Percentiles rank a stretch among this genome's conserved stretches.
phyloP scores from a whole-genome alignment of 2,797 vertebrate species.

The Phataginus tricuspis region DNA sequence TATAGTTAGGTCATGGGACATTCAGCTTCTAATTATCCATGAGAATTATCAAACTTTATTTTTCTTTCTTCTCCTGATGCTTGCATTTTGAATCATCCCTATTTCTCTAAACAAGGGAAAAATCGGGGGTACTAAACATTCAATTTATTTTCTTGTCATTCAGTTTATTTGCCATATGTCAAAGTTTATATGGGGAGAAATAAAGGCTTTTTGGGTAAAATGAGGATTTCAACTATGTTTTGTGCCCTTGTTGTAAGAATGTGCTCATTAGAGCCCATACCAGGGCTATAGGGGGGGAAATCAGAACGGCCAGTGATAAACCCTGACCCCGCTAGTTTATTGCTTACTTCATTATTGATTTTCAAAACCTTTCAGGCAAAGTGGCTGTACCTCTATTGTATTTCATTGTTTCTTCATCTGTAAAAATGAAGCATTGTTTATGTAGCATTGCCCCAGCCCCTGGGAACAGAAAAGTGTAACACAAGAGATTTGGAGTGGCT shows the following conservation, averaged over 20 bases:
- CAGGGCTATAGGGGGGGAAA: not conserved
- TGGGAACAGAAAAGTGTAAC: slow-evolving; percentile 47
- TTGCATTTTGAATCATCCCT: not conserved
- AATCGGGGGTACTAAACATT: not conserved
- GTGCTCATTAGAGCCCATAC: not conserved
- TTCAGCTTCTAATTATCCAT: slow-evolving; percentile 54
- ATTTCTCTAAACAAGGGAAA: not conserved
- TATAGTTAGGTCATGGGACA: slow-evolving; percentile 49
- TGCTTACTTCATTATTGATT: slow-evolving; percentile 63
- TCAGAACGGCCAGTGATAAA: not conserved
- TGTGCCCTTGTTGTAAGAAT: not conserved
- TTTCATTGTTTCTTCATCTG: slow-evolving; percentile 61
- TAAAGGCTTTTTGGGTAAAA: not conserved
- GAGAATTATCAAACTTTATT: slow-evolving; percentile 15
- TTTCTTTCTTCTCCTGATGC: slow-evolving; percentile 31
- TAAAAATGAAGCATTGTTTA: slow-evolving; percentile 60
- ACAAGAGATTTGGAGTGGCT: slow-evolving; percentile 50
- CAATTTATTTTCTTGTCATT: slow-evolving; percentile 22
- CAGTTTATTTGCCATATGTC: not conserved
- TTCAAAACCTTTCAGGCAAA: slow-evolving; percentile 62
- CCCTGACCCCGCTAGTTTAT: slow-evolving; percentile 15
- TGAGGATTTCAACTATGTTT: not conserved
- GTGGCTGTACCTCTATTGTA: slow-evolving; percentile 35
- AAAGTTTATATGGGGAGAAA: slow-evolving; percentile 46
- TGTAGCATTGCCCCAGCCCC: slow-evolving; percentile 27